Base-by-base conservation (phyloP, 2,888 invertebrate species). In the Dolomedes plantarius region DNA sequence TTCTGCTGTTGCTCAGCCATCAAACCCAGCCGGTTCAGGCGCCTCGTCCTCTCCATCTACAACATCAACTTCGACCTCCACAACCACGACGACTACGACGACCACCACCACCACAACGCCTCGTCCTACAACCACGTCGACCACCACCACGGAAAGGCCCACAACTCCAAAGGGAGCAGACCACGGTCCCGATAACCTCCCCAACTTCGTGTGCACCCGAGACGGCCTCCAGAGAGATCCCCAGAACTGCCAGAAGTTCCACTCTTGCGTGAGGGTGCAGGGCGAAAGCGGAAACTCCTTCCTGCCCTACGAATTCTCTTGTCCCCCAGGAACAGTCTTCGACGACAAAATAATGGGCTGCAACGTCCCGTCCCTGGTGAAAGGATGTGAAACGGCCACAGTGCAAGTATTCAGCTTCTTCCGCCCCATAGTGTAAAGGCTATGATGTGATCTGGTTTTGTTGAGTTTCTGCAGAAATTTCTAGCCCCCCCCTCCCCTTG, bases 261-360 rank as follows among this genome's bases (percentile, higher is more conserved):
- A 88, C 56, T 86, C 88, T 27, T 89, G 89, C 46, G 89, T 89
- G 7, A 71, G 65, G 0, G 81, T 80, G 13, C 86, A 75, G n/a
- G 80, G 77, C 23, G 71, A 72, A 3, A 86, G 72, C n/a, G 81
- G 83, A 6, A 86, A 85, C 19, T 56, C 83, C 19, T 89, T 89
- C 64, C 46, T 72, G 6, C 75, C 86, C 0, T 89, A 87, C 28
- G 82, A 88, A 27, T 88, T 89, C 73, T 80, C 82, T 13, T 89
- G 89, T 67, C 89, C 89, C 0, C 74, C 86, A 1, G 88, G 88
- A 5, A 89, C 89, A 0, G 89, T 89, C 23, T 89, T 89, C 69
- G 87, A 89, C 64, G 39, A 72, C n/a, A 74, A 81, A 16, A 88
- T 82, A 9, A 78, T 88, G 41, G 76, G 87, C 5, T 89, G 89